A percentile compares a stretch with the other conserved stretches of the same genome.
Conservation (phyloP, 2,113 vertebrate genomes). For the Serilophus lunatus region DNA sequence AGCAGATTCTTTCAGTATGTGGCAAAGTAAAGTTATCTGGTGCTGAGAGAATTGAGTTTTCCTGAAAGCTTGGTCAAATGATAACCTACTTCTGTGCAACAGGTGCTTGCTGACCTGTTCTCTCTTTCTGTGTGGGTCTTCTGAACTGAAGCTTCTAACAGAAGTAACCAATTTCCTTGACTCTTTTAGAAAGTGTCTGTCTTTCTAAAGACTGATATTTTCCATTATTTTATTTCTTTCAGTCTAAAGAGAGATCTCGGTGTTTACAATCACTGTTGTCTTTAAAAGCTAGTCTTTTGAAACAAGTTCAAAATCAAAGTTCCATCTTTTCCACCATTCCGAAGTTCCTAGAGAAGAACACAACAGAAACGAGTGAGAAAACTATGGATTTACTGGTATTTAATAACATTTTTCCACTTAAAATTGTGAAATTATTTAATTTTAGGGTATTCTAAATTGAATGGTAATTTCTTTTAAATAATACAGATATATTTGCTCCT, state of each 20-base stretch:
- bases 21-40: neutral
- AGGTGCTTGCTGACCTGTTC: neutral
- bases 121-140: neutral
- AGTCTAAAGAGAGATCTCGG: constrained; percentile 71
- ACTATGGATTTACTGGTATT: constrained; percentile 72
- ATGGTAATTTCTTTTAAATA: neutral
- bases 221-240: neutral
- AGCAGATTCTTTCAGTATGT: neutral
- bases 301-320: constrained; percentile 55
- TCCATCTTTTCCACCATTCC: constrained; percentile 71
- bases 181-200: neutral
- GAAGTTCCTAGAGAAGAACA: constrained; percentile 78
- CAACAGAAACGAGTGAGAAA: constrained; percentile 61
- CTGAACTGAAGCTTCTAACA: neutral
- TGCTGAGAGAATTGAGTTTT: neutral
- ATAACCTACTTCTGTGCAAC: neutral
- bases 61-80: neutral
- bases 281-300: constrained; percentile 76
- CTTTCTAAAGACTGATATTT: neutral
- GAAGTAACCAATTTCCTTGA: neutral
- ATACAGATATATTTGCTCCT: neutral
- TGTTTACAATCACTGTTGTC: constrained; percentile 76
- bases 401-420: neutral
- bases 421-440: neutral
- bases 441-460: neutral